Base-by-base conservation (phyloP, 2,113 vertebrate genomes). In the Mustelus asterias region DNA sequence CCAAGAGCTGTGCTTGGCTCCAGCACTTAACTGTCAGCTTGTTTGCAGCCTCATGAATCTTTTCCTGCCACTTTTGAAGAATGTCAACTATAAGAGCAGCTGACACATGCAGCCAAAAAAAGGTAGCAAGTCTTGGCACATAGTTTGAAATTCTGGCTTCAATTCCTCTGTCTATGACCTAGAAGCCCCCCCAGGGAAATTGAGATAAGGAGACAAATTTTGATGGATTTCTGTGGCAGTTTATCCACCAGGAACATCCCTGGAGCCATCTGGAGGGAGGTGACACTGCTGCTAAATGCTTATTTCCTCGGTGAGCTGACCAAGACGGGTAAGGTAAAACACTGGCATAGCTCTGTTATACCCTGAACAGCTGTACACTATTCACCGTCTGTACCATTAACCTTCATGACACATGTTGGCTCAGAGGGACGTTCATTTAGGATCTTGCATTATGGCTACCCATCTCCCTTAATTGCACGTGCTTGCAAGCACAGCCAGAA, bases 61-160 rank as follows among this genome's bases (percentile, higher is more conserved):
- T 65, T 37, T 93, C 37, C 89, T 93, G 89, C n/a, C 33, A 93
- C n/a, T 37, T 93, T 92, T 22, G 16, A 63, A 93, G n/a, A 93
- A 67, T 44, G 37, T 41, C 37, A 18, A 41, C 80, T 22, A 83
- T 24, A 11, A 6, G 16, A 33, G 86, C 48, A 58, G 86, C 48
- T 60, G 86, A 18, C 60, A 65, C 33, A 83, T 7, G 6, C 37
- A 44, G 80, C 16, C 80, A 41, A 22, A 83, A 54, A 16, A 20
- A 22, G 89, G 18, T 60, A 93, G 60, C 60, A 37, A 33, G 18
- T 41, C 89, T 67, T 93, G 60, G 89, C 80, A 83, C 80, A 22
- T 54, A 54, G 3, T 54, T 4, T 54, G 48, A 54, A 54, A 54
- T 54, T 54, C 48, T 54, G 48, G 48, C 48, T 54, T 54, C 0